phyloP scores from a whole-genome alignment of 2,113 vertebrate species.

The Seriola dumerili region DNA sequence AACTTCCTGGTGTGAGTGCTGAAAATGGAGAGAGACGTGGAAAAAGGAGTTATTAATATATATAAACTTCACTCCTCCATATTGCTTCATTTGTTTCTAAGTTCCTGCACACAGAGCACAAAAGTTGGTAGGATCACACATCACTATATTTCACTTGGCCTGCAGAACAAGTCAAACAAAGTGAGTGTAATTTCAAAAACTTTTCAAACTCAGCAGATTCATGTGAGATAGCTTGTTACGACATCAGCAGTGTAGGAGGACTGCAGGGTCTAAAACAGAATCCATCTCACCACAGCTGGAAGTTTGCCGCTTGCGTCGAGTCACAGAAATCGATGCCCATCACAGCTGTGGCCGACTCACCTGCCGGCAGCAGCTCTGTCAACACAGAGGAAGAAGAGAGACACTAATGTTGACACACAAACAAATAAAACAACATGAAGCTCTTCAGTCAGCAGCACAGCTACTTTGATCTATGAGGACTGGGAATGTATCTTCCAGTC shows the following conservation, averaged over 20 bases:
- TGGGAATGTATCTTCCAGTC: neutral
- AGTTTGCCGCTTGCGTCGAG: slow-evolving; percentile 96
- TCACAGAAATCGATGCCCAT: slow-evolving; percentile 99
- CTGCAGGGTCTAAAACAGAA: neutral
- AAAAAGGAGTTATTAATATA: too few relatives aligned
- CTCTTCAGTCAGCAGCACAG: neutral
- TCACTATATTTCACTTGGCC: neutral
- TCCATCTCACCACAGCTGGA: slow-evolving; percentile 94
- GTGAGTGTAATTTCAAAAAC: neutral
- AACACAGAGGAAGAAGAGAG: neutral
- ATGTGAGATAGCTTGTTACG: neutral
- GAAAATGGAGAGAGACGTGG: slow-evolving; percentile 25
- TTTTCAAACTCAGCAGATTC: neutral
- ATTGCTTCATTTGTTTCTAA: neutral
- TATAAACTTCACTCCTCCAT: neutral
- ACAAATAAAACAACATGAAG: neutral
- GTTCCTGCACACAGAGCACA: neutral
- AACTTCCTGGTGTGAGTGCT: slow-evolving; percentile 95
- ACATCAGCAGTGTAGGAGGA: neutral
- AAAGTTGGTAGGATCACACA: neutral
- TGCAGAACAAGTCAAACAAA: neutral
- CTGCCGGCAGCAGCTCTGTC: slow-evolving; percentile 89
- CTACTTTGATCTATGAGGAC: neutral
- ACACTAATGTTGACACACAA: neutral
- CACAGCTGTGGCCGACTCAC: slow-evolving; percentile 86